Conservation (phyloP, 2,888 invertebrate genomes). For the Tubulanus polymorphus region DNA sequence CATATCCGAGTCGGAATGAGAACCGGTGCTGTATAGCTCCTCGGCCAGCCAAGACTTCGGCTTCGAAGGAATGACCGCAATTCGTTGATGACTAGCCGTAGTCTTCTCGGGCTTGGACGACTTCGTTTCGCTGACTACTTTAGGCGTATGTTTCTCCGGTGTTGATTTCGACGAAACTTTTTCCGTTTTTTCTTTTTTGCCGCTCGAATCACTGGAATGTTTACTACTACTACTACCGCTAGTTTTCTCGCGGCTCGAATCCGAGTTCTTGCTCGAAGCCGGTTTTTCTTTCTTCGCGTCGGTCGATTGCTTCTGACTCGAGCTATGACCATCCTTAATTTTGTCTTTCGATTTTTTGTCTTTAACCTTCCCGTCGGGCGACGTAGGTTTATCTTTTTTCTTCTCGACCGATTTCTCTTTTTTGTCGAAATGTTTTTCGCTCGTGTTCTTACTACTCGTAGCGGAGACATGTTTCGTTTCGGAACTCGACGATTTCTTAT, state of each 20-base stretch:
- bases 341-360: not conserved
- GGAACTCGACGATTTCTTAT: not conserved
- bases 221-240: not conserved
- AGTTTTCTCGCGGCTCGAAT: not conserved
- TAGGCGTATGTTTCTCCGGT: slow-evolving; percentile 9
- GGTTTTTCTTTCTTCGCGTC: not conserved
- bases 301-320: not conserved
- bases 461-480: not conserved
- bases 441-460: not conserved
- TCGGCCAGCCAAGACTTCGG: too few species aligned
- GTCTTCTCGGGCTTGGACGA: not conserved
- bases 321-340: not conserved
- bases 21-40: too few species aligned
- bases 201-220: not conserved
- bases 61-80: too few species aligned
- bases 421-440: not conserved
- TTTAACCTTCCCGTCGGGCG: not conserved
- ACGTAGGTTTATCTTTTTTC: not conserved
- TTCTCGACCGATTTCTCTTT: not conserved
- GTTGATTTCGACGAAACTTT: slow-evolving; percentile 4
- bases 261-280: not conserved
- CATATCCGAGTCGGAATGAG: slow-evolving; percentile 18
- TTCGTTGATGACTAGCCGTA: too few species aligned
- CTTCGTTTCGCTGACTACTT: slow-evolving; percentile 3
- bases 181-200: slow-evolving; percentile 5